A percentile compares a stretch with the other conserved stretches of the same genome.
Evolutionary conservation across 2,113 vertebrate genomes (phyloP).

Genomic region (Stictonetta naevosa): DNA sequence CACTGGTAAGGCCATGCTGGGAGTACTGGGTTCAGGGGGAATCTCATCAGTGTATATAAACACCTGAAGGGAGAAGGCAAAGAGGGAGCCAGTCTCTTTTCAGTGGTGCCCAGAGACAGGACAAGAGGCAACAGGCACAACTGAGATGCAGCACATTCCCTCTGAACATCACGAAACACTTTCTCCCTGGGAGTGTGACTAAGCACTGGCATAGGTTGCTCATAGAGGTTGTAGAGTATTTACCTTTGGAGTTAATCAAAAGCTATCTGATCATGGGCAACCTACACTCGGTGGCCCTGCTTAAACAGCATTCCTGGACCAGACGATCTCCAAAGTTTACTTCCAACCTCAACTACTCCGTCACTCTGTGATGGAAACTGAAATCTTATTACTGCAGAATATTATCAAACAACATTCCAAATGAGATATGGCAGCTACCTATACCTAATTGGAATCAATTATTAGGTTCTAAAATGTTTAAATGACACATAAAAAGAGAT

Average conservation of each 20-base stretch:
- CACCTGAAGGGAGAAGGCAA: neutral
- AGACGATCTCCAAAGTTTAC: neutral
- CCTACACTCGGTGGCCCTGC: rapidly evolving
- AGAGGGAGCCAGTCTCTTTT: neutral
- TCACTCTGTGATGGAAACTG: neutral
- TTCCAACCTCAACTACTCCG: neutral
- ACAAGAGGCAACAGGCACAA: neutral
- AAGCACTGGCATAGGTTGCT: neutral
- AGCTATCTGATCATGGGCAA: neutral
- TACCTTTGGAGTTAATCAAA: neutral
- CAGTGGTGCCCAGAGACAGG: neutral
- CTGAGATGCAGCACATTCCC: neutral
- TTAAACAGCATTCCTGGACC: neutral
- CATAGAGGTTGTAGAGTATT: neutral
- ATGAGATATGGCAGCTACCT: neutral
- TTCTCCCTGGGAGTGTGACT: neutral
- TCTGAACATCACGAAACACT: neutral
- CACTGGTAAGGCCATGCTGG: neutral
- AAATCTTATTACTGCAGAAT: neutral
- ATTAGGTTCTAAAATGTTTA: conserved; percentile 21
- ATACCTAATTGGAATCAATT: neutral
- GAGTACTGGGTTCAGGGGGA: neutral
- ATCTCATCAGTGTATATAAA: neutral
- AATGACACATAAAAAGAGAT: neutral
- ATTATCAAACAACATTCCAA: conserved; percentile 3